Conservation (phyloP, 2,113 vertebrate species). For the Paracanthobrama guichenoti region DNA sequence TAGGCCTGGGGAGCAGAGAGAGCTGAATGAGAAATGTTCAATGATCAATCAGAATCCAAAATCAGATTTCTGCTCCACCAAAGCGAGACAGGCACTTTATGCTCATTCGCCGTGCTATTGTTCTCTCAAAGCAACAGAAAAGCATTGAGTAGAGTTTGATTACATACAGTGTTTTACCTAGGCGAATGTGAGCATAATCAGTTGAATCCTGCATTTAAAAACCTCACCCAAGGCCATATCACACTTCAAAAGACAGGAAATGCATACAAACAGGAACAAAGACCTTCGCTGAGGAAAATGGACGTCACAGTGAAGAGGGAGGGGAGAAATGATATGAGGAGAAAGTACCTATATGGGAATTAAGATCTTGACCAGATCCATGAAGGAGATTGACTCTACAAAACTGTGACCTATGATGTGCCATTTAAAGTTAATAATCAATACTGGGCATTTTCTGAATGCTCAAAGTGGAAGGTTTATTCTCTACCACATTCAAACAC, state of each 20-base stretch:
- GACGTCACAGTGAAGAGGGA: background rate
- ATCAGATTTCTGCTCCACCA: conserved; percentile 23
- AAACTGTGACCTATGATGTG: background rate
- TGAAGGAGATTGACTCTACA: background rate
- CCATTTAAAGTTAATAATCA: background rate
- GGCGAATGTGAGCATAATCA: background rate
- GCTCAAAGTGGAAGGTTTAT: background rate
- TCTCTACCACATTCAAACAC: background rate
- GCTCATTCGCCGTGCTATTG: background rate
- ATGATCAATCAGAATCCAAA: conserved; percentile 40
- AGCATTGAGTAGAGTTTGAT: background rate
- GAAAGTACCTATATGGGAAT: background rate
- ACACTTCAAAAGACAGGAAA: conserved; percentile 15
- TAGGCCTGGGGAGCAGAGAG: conserved; percentile 19
- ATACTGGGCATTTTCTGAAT: background rate
- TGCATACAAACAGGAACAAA: conserved; percentile 11
- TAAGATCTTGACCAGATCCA: background rate
- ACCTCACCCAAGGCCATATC: conserved; percentile 9
- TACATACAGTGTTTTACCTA: background rate
- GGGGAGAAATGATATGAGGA: background rate
- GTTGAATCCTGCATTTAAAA: conserved; percentile 7
- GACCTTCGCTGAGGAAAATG: conserved; percentile 8
- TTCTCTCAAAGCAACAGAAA: background rate
- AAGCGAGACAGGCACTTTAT: conserved; percentile 11
- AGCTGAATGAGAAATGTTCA: conserved; percentile 5